Base-by-base conservation (phyloP, 2,797 vertebrate genomes). In the Mormyrops boulengeri region DNA sequence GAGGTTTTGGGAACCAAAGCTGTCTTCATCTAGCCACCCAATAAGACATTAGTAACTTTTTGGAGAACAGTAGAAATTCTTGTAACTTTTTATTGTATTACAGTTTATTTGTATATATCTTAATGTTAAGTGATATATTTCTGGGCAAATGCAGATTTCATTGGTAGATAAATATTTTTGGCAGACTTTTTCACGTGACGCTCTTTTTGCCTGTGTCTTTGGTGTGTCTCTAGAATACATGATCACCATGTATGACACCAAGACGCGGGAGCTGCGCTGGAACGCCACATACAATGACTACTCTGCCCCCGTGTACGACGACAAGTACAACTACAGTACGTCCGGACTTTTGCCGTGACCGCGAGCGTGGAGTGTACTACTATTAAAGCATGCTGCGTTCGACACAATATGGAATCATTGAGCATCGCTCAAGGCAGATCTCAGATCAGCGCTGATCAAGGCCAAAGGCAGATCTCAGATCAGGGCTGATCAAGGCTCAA, bases 161-260 rank as follows among this genome's bases (percentile, higher is more conserved):
- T 82, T 44, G 17, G 4, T 14, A 22, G 77, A 34, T 82, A 82
- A 82, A 82, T 82, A 47, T 0, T 77, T 77, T 19, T 44, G 19
- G 0, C 41, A 82, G 17, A 22, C 17, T 11, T 22, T 47, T 82
- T 44, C 3, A 44, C 41, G 0, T 82, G 77, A 47, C 2, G 4
- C 19, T 82, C 34, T 2, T 77, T 73, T 41, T 77, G 12, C 12
- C 69, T 2, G 6, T 85, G 49, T 34, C 22, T 69, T 26, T 26
- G 66, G 11, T 66, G 12, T 55, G 88, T 88, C 12, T 84, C 90
- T 92, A 99, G 98, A 99, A 91, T 99, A 99, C 1, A 94, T 97
- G 88, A 97, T 99, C 91, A 99, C 98, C 91, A 99, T 99, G 97
- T 98, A 98, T 0, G 97, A 99, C 94, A 99, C 97, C 0, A 98